Evolutionary conservation across 2,113 vertebrate species (phyloP), one percentile per base, ranked within the genome.

Genomic region (Charina bottae): DNA sequence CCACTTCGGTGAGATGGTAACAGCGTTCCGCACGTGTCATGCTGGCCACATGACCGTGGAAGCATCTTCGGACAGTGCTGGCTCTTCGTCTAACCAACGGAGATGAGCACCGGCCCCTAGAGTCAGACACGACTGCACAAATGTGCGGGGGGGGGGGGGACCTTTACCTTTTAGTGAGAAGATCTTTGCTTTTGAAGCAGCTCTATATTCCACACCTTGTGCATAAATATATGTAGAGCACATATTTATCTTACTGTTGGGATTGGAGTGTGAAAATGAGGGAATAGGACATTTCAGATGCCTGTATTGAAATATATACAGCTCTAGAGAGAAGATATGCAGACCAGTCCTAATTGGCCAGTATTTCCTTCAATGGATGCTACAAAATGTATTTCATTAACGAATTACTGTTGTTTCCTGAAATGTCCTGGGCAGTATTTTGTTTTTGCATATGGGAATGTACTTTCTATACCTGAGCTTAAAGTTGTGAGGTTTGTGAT

Each of bases 331-430:
- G 58, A 4, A 15, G 60, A 28, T 3, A 0, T 0, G 55, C 7
- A 21, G 86, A 54, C 91, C 56, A 26, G 89, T 58, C n/a, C 64
- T 83, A 0, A 49, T 90, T 95, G 90, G 19, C 88, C 92, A 60
- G 0, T 88, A 89, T 17, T 58, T 17, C 46, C 90, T 91, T 90
- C 24, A 0, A 5, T 37, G 9, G 5, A 53, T 72, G 8, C 23
- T 46, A 46, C 46, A 15, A 24, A n/a, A 88, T 46, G 28, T 88
- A 56, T 53, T 49, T 64, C 3, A 37, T 37, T 19, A 17, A 0
- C 46, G 37, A 83, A 90, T 58, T 83, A 56, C 68, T 55, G 15
- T n/a, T 33, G 8, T 83, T 90, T 58, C 26, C 54, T 59, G 53
- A 59, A 42, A 59, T 26, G 6, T 58, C 21, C 21, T 8, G 4